These are phyloP conservation scores for Tetragonula carbonaria DNA, from an alignment of 2,888 invertebrate species.

Conservation along the genomic window DNA sequence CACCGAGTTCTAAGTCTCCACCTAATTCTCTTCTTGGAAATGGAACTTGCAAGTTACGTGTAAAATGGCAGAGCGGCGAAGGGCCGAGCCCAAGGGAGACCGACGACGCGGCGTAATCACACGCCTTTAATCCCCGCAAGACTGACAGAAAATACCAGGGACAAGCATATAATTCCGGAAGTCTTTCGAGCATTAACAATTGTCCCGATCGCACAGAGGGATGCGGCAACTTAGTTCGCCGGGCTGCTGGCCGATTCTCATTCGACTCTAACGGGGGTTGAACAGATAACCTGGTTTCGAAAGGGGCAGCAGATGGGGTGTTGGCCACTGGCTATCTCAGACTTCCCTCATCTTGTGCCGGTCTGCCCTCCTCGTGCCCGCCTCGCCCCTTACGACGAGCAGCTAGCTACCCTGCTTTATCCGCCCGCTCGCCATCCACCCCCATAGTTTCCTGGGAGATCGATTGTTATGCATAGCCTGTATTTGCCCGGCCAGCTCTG, in stretches of 20 bases:
- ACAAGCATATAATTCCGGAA: constrained; percentile 43
- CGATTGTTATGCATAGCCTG: constrained; percentile 84
- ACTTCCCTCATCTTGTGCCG: constrained; percentile 78
- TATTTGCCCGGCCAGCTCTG: constrained; percentile 82
- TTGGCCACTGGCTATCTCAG: constrained; percentile 82
- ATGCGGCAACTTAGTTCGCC: constrained; percentile 63
- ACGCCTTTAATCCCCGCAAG: not conserved
- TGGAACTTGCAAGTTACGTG: not conserved
- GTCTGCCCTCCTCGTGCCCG: constrained; percentile 66
- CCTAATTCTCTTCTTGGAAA: not conserved
- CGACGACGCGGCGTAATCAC: not conserved
- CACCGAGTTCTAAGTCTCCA: not conserved
- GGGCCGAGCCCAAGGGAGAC: not conserved
- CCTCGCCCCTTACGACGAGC: constrained; percentile 64
- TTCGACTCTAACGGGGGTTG: constrained; percentile 68
- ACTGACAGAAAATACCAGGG: constrained; percentile 30
- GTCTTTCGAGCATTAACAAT: constrained; percentile 61
- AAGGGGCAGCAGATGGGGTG: constrained; percentile 80
- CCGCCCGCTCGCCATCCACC: constrained; percentile 82
- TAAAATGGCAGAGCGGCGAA: not conserved
- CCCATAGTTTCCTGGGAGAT: constrained; percentile 83
- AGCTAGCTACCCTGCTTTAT: constrained; percentile 76
- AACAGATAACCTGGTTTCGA: constrained; percentile 74
- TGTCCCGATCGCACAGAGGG: constrained; percentile 60
- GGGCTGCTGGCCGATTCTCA: constrained; percentile 60